Conservation (phyloP, 2,888 invertebrate genomes). For the Drosophila algonquin region DNA sequence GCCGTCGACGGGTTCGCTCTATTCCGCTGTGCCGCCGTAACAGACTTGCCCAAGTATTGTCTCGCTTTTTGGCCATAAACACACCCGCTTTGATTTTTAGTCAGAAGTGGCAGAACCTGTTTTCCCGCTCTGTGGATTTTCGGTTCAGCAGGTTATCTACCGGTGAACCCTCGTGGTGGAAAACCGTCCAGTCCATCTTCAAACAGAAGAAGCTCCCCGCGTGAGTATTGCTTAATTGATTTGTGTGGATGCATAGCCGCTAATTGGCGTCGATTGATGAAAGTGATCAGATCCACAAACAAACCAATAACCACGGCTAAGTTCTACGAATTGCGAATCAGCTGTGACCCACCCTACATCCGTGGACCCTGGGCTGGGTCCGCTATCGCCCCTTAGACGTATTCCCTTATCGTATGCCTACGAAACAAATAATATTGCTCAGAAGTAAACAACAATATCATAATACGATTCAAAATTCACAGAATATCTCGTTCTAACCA, state of each 20-base stretch:
- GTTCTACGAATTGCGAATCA: not conserved
- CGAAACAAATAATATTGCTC: too few relatives aligned
- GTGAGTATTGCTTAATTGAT: constrained; percentile 16
- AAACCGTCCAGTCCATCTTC: not conserved
- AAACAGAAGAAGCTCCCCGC: not conserved
- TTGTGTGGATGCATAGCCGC: constrained; percentile 15
- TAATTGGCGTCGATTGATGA: constrained; percentile 38
- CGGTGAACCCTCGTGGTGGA: constrained; percentile 2
- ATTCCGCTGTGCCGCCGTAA: constrained; percentile 10
- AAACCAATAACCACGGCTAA: not conserved
- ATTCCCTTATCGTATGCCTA: constrained; percentile 16
- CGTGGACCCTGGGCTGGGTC: constrained; percentile 25
- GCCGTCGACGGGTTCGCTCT: constrained; percentile 34
- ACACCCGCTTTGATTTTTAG: not conserved
- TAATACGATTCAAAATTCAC: not conserved
- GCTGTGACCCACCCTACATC: constrained; percentile 25
- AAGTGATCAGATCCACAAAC: constrained; percentile 27
- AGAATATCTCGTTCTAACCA: not conserved
- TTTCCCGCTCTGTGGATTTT: constrained; percentile 29
- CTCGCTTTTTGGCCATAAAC: not conserved
- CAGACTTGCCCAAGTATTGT: not conserved
- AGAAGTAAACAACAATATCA: not conserved
- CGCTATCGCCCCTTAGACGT: constrained; percentile 4
- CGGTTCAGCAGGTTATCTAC: constrained; percentile 32
- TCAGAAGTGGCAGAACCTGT: constrained; percentile 20